Base-by-base conservation (phyloP, 2,797 vertebrate species). In the Cirrhinus mrigala region DNA sequence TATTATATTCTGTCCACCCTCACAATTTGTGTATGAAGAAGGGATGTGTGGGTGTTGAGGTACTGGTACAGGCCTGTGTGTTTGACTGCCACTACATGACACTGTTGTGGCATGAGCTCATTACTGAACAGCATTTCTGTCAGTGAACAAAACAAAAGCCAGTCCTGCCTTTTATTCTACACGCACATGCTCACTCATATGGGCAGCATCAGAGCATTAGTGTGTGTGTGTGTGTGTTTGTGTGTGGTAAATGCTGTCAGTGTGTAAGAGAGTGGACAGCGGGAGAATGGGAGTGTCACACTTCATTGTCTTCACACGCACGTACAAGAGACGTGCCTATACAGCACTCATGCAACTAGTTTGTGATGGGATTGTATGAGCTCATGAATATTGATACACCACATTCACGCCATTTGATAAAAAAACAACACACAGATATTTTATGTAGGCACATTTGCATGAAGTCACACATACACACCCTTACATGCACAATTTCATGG, bases 21-120 rank as follows among this genome's bases (percentile, higher is more conserved):
- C 62, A 14, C 74, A 37, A 44, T 74, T 22, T 71, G 40, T 87
- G 40, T 56, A 56, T 68, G 79, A 70, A 46, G 58, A 85, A 79
- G 66, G 56, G 27, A 27, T 44, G 73, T 33, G 40, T 24, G 22
- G 40, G 64, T 18, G 22, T 8, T 22, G 18, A 52, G 52, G 15
- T 24, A 54, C 44, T n/a, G 56, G 60, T 62, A 74, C 46, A 83
- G 71, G 40, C 40, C n/a, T 18, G 33, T 60, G 71, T 85, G 68
- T 76, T 89, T 87, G 62, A 64, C 79, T 71, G 81, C 27, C 29
- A 82, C 64, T 74, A 56, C 52, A 79, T 60, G 81, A 79, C 37
- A 75, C 58, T 37, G 79, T 71, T 82, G 44, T 77, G 73, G 76
- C 29, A 87, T 75, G 68, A 89, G 75, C 76, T 89, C 81, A 87